Base-by-base conservation (phyloP, 2,113 vertebrate genomes). In the Anthoscopus minutus region DNA sequence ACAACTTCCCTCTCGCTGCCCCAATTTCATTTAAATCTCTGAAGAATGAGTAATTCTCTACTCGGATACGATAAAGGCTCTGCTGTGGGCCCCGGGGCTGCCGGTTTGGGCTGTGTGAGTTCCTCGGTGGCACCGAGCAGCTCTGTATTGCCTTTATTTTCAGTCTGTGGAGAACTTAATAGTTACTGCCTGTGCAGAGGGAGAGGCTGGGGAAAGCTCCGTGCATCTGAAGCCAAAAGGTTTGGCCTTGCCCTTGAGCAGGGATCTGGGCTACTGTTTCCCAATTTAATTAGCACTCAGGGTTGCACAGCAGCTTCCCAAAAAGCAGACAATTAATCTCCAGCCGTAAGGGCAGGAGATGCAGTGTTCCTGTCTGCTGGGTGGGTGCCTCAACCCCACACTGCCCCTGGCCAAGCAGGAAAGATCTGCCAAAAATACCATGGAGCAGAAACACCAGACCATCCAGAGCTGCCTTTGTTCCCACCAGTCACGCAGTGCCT, bases 1-100 rank as follows among this genome's bases (percentile, higher is more conserved):
- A 40, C 80, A 71, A 61, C 69, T 77, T 72, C 38, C 60, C 84
- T 58, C 69, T 56, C 5, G 42, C 79, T 60, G 88, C 65, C 74
- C 70, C 74, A 7, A 18, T 40, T 70, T 88, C 62, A 23, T 95
- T 85, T 82, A 51, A 88, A 84, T 92, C 94, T 84, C 88, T 50
- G 86, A 64, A 71, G 95, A 88, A 91, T 94, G 82, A 92, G 62
- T 94, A 95, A 93, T 94, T 93, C 92, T 88, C 81, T 62, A 5
- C 79, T 88, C 56, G 57, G 53, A 13, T 74, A 60, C 15, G 71
- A 51, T 82, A 30, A 57, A 91, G 76, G 44, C 89, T 60, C 24
- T 67, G 88, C 88, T 83, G 44, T 64, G 95, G 89, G 82, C 85
- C 71, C 40, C 1, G 13, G 72, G 86, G 93, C 81, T 94, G 78